Base-by-base conservation (phyloP, 2,113 vertebrate species). In the Mystacornis crossleyi region DNA sequence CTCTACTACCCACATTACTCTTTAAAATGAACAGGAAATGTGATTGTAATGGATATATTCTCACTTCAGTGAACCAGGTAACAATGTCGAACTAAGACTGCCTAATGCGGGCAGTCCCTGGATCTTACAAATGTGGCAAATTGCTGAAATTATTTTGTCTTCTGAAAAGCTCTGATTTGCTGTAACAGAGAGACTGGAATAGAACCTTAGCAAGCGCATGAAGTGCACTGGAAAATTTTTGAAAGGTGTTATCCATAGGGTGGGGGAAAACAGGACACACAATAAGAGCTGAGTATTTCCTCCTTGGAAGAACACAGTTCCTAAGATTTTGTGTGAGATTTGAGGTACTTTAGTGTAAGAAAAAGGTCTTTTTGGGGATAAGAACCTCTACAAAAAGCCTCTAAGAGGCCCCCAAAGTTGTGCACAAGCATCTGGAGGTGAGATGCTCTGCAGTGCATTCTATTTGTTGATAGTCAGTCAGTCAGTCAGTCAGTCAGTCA, bases 1-100 rank as follows among this genome's bases (percentile, higher is more conserved):
- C 36, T 70, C 26, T 75, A 23, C 70, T 82, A 29, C 14, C 11
- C 26, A 70, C 7, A 50, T 86, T 81, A 73, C 17, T 67, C 10
- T 88, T 64, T 77, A 50, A 94, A 95, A 91, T 81, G 75, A 95
- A 85, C 43, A 85, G 62, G 61, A 94, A 93, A 96, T 96, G 26
- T 51, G 73, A 89, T 74, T 81, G 23, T 61, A 95, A 96, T 94
- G 78, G 87, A 72, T 90, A 84, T 92, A 80, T 66, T 89, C 66
- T 86, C 2, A 3, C 91, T 94, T 50, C 85, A 77, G 5, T 61
- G 85, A 94, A 3, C 62, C 61, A 95, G 26, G 79, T 89, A 95
- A 89, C 66, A 71, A 65, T 82, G 81, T 65, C 11, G 9, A 54
- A 69, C 47, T 75, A 69, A 93, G 43, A 82, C 62, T 89, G 43